Evolutionary conservation across 1,140 invertebrate genomes (phyloP).

Genomic region (Eupeodes corollae): DNA sequence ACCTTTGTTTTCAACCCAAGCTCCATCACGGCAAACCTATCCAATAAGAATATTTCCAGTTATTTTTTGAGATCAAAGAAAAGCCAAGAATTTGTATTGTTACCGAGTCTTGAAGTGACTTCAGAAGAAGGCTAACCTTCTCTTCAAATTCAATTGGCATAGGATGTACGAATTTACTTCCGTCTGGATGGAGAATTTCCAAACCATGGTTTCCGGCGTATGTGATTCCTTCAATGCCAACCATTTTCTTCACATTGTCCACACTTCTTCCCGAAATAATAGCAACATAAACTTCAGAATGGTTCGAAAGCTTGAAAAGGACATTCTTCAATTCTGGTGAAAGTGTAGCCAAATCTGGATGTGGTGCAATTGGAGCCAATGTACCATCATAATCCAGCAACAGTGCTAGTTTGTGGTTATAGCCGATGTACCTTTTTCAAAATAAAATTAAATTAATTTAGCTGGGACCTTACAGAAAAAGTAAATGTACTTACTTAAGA

Average conservation of each 20-base stretch:
- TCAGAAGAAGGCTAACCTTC: slow-evolving; percentile 65
- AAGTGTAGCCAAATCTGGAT: slow-evolving; percentile 75
- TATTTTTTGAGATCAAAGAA: not conserved
- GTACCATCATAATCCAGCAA: slow-evolving; percentile 85
- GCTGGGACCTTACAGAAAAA: not conserved
- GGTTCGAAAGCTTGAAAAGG: slow-evolving; percentile 69
- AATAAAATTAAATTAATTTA: slow-evolving; percentile 1
- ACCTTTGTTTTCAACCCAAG: slow-evolving; percentile 88
- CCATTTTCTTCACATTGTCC: slow-evolving; percentile 80
- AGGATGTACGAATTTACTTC: slow-evolving; percentile 80
- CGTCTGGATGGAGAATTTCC: slow-evolving; percentile 80
- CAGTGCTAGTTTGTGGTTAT: slow-evolving; percentile 71
- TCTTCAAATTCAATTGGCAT: slow-evolving; percentile 77
- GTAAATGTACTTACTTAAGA: slow-evolving; percentile 49
- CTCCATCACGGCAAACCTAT: slow-evolving; percentile 69
- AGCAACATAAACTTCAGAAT: slow-evolving; percentile 78
- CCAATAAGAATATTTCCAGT: not conserved
- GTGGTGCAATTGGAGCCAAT: slow-evolving; percentile 73
- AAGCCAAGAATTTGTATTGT: slow-evolving; percentile 6
- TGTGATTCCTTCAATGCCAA: slow-evolving; percentile 79
- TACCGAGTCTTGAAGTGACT: slow-evolving; percentile 69
- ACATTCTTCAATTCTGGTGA: slow-evolving; percentile 76
- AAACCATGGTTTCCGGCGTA: slow-evolving; percentile 85
- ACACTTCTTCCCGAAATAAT: slow-evolving; percentile 79
- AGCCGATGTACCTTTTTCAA: slow-evolving; percentile 69